These are phyloP conservation scores for Ceuthmochares aereus DNA, from an alignment of 2,113 vertebrate species.

Conservation along the genomic window DNA sequence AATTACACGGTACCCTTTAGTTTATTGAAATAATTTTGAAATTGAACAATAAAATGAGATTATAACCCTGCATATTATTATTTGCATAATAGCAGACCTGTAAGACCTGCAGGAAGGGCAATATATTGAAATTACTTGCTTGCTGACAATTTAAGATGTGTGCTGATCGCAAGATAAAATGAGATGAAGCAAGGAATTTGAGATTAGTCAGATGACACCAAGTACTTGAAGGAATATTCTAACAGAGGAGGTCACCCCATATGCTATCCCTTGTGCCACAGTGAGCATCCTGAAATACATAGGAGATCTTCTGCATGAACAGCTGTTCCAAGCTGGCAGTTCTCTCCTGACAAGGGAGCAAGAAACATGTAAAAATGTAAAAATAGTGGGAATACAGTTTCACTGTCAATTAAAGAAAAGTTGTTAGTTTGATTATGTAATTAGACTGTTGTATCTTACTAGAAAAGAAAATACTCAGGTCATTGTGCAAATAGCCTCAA, in stretches of 20 bases:
- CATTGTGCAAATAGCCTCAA: neutral
- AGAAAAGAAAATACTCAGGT: neutral
- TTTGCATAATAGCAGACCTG: rapidly evolving
- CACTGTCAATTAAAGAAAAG: neutral
- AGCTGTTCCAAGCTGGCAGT: rapidly evolving
- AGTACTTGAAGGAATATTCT: neutral
- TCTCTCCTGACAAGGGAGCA: neutral
- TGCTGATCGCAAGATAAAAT: neutral
- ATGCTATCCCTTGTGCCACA: rapidly evolving
- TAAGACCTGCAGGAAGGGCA: neutral
- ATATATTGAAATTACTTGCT: neutral
- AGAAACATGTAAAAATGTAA: rapidly evolving
- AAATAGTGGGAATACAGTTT: neutral
- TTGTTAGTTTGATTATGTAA: neutral
- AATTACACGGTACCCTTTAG: neutral
- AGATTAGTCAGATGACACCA: neutral
- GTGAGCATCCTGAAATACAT: rapidly evolving
- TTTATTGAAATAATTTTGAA: conserved; percentile 1
- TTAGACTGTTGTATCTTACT: neutral
- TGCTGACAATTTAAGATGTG: neutral
- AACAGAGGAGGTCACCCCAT: rapidly evolving
- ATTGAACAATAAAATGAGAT: neutral
- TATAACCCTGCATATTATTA: neutral
- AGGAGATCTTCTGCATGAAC: rapidly evolving
- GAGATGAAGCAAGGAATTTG: neutral